These are phyloP conservation scores for Herpetotheres cachinnans DNA, from an alignment of 2,113 vertebrate genomes.

Conservation along the genomic window DNA sequence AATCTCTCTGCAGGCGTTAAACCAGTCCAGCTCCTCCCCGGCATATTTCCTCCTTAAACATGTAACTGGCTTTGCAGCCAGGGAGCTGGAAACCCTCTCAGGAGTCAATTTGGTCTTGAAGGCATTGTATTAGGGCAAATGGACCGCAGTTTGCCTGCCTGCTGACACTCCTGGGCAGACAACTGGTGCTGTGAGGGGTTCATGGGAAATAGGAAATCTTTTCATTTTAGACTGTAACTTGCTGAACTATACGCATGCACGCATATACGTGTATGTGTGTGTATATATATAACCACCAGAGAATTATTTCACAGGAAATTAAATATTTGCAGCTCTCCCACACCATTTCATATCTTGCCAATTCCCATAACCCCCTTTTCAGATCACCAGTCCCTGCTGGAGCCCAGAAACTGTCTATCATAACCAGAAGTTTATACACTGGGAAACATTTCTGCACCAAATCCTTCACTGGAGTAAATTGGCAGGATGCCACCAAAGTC, in stretches of 20 bases:
- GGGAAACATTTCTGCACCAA: slow-evolving; percentile 57
- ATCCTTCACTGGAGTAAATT: slow-evolving; percentile 17
- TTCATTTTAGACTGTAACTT: background rate
- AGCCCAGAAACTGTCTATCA: slow-evolving; percentile 59
- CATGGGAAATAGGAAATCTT: background rate
- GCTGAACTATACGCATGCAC: background rate
- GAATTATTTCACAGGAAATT: slow-evolving; percentile 61
- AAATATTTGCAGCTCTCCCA: slow-evolving; percentile 50
- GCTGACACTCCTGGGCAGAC: background rate
- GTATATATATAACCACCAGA: background rate
- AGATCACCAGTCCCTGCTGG: slow-evolving; percentile 9
- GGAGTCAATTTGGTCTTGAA: background rate
- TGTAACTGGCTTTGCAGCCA: background rate
- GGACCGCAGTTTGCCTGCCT: background rate
- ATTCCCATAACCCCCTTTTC: slow-evolving; percentile 46
- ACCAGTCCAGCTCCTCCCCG: background rate
- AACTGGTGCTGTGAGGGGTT: background rate
- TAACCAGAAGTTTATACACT: slow-evolving; percentile 56
- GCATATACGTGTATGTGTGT: background rate
- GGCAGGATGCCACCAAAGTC: slow-evolving; percentile 27
- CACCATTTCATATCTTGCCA: slow-evolving; percentile 50
- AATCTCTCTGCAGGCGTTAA: background rate
- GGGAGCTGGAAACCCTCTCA: slow-evolving; percentile 7
- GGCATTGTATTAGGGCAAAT: background rate
- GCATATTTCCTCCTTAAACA: slow-evolving; percentile 20